A percentile compares a stretch with the other conserved stretches of the same genome.
Conservation (phyloP, 2,113 vertebrate species). For the Scortum barcoo region DNA sequence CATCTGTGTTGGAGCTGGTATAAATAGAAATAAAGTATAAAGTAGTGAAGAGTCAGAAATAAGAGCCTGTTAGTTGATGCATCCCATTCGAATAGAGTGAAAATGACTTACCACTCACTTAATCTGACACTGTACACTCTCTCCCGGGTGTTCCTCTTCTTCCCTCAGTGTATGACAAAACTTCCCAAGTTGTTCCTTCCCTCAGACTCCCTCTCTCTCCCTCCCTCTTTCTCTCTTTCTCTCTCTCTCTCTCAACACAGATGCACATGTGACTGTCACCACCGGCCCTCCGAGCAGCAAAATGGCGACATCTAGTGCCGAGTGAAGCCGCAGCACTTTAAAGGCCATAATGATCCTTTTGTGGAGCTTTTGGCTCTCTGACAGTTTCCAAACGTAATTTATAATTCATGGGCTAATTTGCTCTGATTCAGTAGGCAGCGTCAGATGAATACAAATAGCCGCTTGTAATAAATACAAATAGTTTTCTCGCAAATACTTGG, state of each 20-base stretch:
- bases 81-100: background rate
- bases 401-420: conserved; percentile 50
- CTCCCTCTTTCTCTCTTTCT: conserved; percentile 36
- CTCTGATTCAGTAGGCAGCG: conserved; percentile 2
- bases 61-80: background rate
- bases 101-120: conserved; percentile 73
- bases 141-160: conserved; percentile 31
- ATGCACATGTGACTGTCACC: conserved; percentile 31
- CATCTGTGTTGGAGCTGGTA: conserved; percentile 10
- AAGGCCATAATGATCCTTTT: background rate
- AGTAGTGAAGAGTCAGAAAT: background rate
- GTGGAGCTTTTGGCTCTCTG: conserved; percentile 11
- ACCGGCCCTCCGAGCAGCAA: background rate
- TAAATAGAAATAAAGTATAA: no score
- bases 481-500: background rate
- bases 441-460: conserved; percentile 49
- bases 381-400: conserved; percentile 41
- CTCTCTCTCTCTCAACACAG: conserved; percentile 9
- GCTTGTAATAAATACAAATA: background rate
- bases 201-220: conserved; percentile 4
- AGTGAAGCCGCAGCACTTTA: background rate
- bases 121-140: conserved; percentile 36
- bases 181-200: conserved; percentile 68
- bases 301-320: conserved; percentile 66
- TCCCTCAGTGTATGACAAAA: conserved; percentile 65